Base-by-base conservation (phyloP, 2,888 invertebrate genomes). In the Eurytoma adleriae region DNA sequence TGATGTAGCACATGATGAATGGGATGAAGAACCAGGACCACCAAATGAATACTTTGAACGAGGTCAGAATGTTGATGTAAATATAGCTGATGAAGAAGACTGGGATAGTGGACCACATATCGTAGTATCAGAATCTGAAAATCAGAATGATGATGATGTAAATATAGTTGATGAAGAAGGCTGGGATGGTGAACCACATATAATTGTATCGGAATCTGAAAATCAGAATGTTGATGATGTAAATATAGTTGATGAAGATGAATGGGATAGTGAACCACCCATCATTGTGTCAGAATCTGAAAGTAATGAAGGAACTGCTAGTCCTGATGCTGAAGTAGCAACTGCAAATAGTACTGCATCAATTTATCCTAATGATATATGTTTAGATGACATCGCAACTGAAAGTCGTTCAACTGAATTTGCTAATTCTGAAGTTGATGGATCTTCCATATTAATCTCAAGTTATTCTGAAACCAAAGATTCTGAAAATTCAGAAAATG, bases 11-110 rank as follows among this genome's bases (percentile, higher is more conserved):
- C 48, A 64, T 2, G 75, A 82, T 71, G 78, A 74, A 18, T 86
- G 85, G 84, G 67, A 82, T 18, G 20, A 54, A 7, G 20, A 56
- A 2, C 73, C 83, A 67, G 84, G 83, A 24, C 68, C 83, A 48
- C 77, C 80, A 18, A 7, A 3, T 7, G 56, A 80, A 75, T 76
- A 82, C 27, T 64, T 68, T 62, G 30, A 69, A 24, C 24, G 24
- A 24, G 24, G 24, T 24, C 24, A 20, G 61, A 57, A 24, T 18
- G 62, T 73, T 68, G 54, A 79, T 16, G 78, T 82, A 69, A 24
- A 52, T 20, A 68, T 62, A 68, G 24, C 30, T 27, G 61, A 66
- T 30, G 40, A 75, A 50, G 56, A 64, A 48, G 50, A 80, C 68
- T 76, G 71, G 66, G 72, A 80, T 13, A 72, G 54, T 70, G 40